Percentiles rank a stretch among this genome's conserved stretches.
phyloP scores from a whole-genome alignment of 2,113 vertebrate species.

The Megaceryle torquata region DNA sequence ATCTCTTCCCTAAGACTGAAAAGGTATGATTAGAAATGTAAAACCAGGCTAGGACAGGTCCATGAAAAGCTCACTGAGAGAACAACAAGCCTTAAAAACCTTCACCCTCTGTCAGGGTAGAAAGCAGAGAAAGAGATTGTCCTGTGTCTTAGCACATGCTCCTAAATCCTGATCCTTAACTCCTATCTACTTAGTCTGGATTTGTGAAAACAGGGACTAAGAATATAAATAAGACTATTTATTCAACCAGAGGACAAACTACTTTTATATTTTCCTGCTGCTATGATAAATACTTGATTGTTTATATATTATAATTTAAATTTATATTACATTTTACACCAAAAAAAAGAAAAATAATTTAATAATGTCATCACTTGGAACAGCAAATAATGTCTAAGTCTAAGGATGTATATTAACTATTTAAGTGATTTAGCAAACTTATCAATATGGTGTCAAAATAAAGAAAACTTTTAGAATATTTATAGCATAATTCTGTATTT shows the following conservation, averaged over 20 bases:
- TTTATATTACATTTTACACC: neutral
- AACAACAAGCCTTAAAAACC: neutral
- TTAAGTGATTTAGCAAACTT: neutral
- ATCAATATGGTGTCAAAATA: neutral
- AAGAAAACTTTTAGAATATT: neutral
- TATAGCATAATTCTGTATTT: neutral
- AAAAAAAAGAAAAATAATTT: neutral
- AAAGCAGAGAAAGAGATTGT: neutral
- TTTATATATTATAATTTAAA: neutral
- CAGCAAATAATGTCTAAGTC: neutral
- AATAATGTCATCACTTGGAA: neutral
- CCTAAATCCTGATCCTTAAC: neutral
- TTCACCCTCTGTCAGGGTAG: neutral
- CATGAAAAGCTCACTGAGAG: neutral
- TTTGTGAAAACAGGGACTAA: neutral
- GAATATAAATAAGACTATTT: neutral
- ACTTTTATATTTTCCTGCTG: neutral
- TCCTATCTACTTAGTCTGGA: neutral
- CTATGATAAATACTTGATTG: neutral
- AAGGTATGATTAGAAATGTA: constrained; percentile 3
- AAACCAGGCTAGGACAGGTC: neutral
- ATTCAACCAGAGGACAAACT: neutral
- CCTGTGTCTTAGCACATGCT: neutral
- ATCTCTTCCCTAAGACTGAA: constrained; percentile 19
- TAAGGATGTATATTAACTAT: neutral